These are phyloP conservation scores for Echiichthys vipera DNA, from an alignment of 2,797 vertebrate species.

Conservation along the genomic window DNA sequence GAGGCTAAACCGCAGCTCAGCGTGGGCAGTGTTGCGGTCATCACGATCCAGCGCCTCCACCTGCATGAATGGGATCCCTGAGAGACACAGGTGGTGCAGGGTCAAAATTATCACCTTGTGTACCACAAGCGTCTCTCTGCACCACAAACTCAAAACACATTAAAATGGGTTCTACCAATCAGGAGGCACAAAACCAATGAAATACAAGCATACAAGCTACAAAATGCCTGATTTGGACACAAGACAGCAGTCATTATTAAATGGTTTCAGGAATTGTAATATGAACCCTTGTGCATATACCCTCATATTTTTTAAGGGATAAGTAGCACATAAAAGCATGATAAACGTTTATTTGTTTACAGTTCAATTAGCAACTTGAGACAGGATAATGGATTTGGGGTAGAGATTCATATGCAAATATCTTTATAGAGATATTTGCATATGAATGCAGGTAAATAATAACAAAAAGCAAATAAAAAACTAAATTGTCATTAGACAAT, in stretches of 20 bases:
- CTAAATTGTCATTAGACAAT: too few species aligned
- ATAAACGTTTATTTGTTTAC: too few species aligned
- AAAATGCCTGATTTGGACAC: not conserved
- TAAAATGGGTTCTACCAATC: not conserved
- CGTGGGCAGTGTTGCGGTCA: constrained; percentile 84
- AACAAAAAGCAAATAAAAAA: too few species aligned
- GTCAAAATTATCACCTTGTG: not conserved
- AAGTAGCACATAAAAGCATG: not conserved
- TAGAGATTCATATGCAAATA: too few species aligned
- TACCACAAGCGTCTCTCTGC: not conserved
- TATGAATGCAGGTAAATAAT: too few species aligned
- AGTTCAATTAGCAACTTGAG: too few species aligned
- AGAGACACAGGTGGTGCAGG: constrained; percentile 11
- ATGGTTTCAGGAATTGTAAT: not conserved
- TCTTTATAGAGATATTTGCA: too few species aligned
- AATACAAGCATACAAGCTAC: not conserved
- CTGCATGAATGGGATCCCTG: constrained; percentile 87
- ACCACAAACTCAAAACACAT: not conserved
- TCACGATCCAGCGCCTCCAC: constrained; percentile 83
- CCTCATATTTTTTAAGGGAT: not conserved
- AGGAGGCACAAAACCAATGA: not conserved
- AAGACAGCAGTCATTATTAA: not conserved
- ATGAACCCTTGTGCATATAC: not conserved
- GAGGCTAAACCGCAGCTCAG: constrained; percentile 86
- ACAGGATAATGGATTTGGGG: too few species aligned